These are phyloP conservation scores for Lepetodrilus schrolli DNA, from an alignment of 2,888 invertebrate species.

Conservation along the genomic window DNA sequence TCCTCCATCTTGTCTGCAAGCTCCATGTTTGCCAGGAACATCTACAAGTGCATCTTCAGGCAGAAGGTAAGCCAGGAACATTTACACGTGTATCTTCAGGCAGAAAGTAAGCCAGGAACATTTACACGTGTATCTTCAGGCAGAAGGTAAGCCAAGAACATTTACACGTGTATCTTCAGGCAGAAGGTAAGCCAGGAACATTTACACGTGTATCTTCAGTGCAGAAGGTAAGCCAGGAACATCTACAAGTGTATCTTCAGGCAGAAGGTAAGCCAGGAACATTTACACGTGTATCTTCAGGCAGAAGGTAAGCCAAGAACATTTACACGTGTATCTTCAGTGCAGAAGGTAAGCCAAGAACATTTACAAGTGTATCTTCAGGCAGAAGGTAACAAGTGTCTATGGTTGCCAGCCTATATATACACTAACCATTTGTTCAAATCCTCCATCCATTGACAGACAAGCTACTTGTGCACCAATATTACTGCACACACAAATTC, in stretches of 20 bases:
- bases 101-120: constrained; percentile 80
- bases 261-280: constrained; percentile 81
- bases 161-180: constrained; percentile 96
- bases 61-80: constrained; percentile 81
- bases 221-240: constrained; percentile 99
- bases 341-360: constrained; percentile 99
- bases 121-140: constrained; percentile 83
- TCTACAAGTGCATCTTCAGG: constrained; percentile 97
- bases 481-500: no score
- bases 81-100: constrained; percentile 89
- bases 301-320: constrained; percentile 80
- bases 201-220: neutral
- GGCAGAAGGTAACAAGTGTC: constrained; percentile 89
- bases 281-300: constrained; percentile 89
- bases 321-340: constrained; percentile 82
- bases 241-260: constrained; percentile 98
- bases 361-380: constrained; percentile 96
- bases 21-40: constrained; percentile 99
- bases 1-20: constrained; percentile 98
- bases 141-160: constrained; percentile 99
- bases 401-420: no score
- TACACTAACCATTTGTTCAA: no score
- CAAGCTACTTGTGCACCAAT: no score
- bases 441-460: no score
- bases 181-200: constrained; percentile 81